These are phyloP conservation scores for Taurulus bubalis DNA, from an alignment of 2,113 vertebrate genomes.

Conservation along the genomic window DNA sequence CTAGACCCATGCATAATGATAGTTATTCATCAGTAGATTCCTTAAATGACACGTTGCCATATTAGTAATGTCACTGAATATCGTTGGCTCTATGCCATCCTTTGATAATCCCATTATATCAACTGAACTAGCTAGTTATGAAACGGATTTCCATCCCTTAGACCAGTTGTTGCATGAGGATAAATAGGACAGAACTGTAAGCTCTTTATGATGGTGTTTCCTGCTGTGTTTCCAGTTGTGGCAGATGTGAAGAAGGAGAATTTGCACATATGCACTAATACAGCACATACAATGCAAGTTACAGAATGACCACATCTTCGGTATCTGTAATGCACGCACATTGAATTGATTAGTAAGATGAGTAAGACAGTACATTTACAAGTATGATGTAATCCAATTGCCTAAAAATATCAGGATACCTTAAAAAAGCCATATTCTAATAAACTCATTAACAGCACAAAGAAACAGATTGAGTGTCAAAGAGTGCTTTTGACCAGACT, in stretches of 20 bases:
- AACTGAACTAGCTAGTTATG: conserved; percentile 23
- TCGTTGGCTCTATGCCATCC: neutral
- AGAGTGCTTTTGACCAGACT: conserved; percentile 5
- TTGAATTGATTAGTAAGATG: neutral
- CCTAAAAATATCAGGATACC: neutral
- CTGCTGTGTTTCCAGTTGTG: conserved; percentile 13
- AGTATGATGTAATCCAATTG: neutral
- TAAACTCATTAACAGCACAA: neutral
- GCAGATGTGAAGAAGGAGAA: conserved; percentile 7
- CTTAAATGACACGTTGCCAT: neutral
- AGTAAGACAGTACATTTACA: neutral
- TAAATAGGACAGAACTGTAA: neutral
- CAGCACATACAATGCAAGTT: neutral
- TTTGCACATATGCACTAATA: neutral
- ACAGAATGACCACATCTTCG: neutral
- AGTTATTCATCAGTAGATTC: neutral
- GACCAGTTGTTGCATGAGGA: conserved; percentile 18
- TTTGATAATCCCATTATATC: conserved; percentile 36
- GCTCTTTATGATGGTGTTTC: neutral
- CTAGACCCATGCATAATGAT: neutral
- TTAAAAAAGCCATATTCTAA: neutral
- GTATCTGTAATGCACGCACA: neutral
- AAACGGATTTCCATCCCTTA: conserved; percentile 1
- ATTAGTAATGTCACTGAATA: neutral
- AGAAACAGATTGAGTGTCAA: neutral